Evolutionary conservation across 1,140 invertebrate species (phyloP), one percentile per base, ranked within the genome.

Genomic region (Probaryconus sp.): DNA sequence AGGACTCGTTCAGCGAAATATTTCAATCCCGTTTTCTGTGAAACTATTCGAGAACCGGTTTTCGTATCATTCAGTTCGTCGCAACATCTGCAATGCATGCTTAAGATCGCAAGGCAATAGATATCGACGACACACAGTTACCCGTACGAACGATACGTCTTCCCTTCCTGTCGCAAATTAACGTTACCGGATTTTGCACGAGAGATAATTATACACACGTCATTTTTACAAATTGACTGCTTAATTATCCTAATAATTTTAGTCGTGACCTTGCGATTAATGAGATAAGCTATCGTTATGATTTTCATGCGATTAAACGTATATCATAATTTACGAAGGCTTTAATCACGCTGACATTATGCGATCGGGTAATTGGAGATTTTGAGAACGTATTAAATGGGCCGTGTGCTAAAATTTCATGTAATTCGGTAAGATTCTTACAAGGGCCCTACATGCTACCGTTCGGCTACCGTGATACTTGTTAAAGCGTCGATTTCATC

Each of bases 101-200:
- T 51, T 38, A 45, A 71, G 30, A 71, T 76, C 48, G 51, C 37
- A 56, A 67, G 14, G 31, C 60, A 35, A 48, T 35, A 53, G 35
- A 51, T 33, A 21, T 30, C 37, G 30, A 72, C 61, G 67, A 56
- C 60, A 31, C 31, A 56, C 14, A 47, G 33, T 48, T 56, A 43
- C 72, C 70, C 69, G 21, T 43, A 67, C 56, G 64, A 70, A 50
- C 78, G 63, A 82, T 82, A 79, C 77, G 50, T 74, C 43, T 67
- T 63, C 33, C 51, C 20, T 48, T 30, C 5, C 50, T 37, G 58
- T 71, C 55, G 37, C 1, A 33, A 50, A 63, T 72, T 72, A 65
- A 50, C 21, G 11, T 65, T 64, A 72, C 60, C 60, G 33, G 45
- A 58, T 64, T 47, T 60, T 37, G 14, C 13, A 31, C 14, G 16